Evolutionary conservation across 2,113 vertebrate species (phyloP).

Genomic region (Tragelaphus imberbis): DNA sequence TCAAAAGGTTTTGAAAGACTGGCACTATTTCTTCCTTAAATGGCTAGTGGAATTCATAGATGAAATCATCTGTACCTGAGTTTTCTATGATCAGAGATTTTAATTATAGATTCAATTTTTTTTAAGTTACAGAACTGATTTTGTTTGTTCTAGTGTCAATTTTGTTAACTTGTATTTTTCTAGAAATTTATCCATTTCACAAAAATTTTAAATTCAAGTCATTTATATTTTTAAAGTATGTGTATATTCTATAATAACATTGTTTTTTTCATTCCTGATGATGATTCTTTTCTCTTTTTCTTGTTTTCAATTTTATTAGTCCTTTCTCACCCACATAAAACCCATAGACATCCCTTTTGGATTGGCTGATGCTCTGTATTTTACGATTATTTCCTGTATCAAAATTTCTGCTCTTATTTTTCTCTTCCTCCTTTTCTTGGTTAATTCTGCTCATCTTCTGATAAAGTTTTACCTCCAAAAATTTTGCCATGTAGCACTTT

Average conservation of each 20-base stretch:
- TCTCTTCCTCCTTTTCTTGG: background rate
- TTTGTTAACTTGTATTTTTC: background rate
- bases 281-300: background rate
- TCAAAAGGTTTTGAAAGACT: background rate
- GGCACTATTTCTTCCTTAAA: background rate
- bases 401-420: background rate
- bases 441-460: background rate
- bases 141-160: background rate
- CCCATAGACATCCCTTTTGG: background rate
- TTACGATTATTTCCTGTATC: background rate
- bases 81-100: background rate
- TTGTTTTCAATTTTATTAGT: background rate
- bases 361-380: background rate
- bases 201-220: background rate
- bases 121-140: background rate
- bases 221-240: background rate
- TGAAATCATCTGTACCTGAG: background rate
- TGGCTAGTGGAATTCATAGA: background rate
- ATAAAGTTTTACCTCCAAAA: constrained; percentile 5
- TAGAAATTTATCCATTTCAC: background rate
- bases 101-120: background rate
- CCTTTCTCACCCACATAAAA: background rate
- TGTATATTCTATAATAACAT: background rate
- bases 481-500: background rate
- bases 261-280: background rate